Evolutionary conservation across 1,140 invertebrate species (phyloP), one percentile per base, ranked within the genome.

Genomic region (Zaprionus gabonicus): DNA sequence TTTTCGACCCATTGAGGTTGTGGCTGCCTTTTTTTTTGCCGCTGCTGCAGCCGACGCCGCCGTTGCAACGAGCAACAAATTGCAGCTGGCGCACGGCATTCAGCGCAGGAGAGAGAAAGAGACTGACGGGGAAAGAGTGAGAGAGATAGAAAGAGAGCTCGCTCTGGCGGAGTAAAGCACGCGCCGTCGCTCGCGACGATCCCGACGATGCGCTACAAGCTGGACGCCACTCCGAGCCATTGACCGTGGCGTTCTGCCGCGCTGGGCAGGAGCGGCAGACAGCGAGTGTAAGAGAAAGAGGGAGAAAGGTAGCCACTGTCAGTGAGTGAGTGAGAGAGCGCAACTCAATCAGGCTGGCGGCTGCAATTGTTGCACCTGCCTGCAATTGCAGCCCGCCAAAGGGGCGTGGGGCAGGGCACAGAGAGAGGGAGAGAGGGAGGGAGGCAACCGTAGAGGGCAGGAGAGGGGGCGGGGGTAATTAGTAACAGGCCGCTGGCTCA

Each of bases 401-500:
- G 63, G 49, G 64, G 36, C 60, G 38, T 46, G 27, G n/a, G 27
- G 15, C 34, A 20, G 36, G 53, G 10, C 13, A 67, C 28, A 31
- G 28, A 28, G 28, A 2, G 7, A 9, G n/a, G n/a, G 7, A 7
- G n/a, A 15, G 12, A 17, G 3, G 1, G 25, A n/a, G 13, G 46
- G 20, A 10, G 20, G 57, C 20, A 25, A 31, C 27, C 9, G 55
- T 2, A 4, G 51, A 12, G 20, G 49, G 62, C 6, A 4, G 12
- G 4, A 28, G 5, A 15, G 10, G 23, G 28, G 57, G 71, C 64
- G 73, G 78, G 79, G 80, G 73, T 91, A 90, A 90, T 90, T 90
- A 90, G 85, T 90, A 88, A 90, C 85, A 90, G 86, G 73, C 84
- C 86, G 86, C 51, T 91, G 85, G 57, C 72, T 73, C 75, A 88